These are phyloP conservation scores for Phrynocephalus vlangalii DNA, from an alignment of 2,797 vertebrate species.

Conservation along the genomic window DNA sequence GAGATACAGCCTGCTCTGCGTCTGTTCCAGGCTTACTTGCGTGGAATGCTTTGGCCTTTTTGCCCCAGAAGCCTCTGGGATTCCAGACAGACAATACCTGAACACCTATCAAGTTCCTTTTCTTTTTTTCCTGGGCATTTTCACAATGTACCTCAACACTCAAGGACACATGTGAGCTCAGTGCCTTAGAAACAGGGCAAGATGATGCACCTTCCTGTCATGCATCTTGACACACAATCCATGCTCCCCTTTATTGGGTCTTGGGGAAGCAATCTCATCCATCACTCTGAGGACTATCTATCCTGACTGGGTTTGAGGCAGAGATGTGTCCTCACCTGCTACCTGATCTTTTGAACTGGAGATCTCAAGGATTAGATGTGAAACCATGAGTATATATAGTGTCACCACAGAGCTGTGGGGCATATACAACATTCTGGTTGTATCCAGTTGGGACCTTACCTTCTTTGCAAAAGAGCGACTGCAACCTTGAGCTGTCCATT, in stretches of 20 bases:
- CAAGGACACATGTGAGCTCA: neutral
- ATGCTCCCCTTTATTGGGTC: neutral
- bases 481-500: neutral
- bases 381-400: neutral
- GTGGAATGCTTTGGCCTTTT: neutral
- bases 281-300: neutral
- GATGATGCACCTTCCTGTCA: neutral
- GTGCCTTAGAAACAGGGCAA: neutral
- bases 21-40: neutral
- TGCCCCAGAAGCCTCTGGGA: neutral
- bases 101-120: neutral
- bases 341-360: neutral
- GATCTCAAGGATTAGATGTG: neutral
- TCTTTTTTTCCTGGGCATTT: neutral
- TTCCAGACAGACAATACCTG: neutral
- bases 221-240: neutral
- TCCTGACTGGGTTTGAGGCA: neutral
- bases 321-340: neutral
- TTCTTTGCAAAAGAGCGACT: neutral
- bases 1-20: neutral
- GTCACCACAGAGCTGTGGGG: neutral
- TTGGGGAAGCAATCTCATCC: neutral
- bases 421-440: neutral
- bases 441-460: neutral
- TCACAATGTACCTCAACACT: neutral